Evolutionary conservation across 2,888 invertebrate species (phyloP).

Genomic region (Ormyrus labotus): DNA sequence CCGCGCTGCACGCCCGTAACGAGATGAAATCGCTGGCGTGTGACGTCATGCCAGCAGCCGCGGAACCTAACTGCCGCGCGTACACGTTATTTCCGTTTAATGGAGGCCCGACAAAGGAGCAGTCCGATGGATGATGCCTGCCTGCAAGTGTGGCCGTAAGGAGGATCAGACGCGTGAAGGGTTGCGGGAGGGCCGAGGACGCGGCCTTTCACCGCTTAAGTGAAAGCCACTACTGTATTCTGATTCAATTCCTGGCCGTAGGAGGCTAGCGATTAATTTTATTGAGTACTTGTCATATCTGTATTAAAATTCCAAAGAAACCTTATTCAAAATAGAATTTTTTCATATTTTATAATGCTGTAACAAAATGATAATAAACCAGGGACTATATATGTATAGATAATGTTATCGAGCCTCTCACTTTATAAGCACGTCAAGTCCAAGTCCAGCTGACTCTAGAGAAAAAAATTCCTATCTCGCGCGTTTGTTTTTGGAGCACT

Average conservation of each 20-base stretch:
- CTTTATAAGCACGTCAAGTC: slow-evolving; percentile 66
- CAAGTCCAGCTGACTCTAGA: slow-evolving; percentile 60
- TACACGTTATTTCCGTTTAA: slow-evolving; percentile 56
- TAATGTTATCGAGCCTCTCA: slow-evolving; percentile 13
- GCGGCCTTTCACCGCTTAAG: slow-evolving; percentile 23
- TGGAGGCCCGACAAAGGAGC: slow-evolving; percentile 68
- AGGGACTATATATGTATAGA: neutral
- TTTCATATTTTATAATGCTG: neutral
- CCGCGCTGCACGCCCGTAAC: slow-evolving; percentile 63
- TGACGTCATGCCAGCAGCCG: slow-evolving; percentile 60
- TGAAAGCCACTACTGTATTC: slow-evolving; percentile 16
- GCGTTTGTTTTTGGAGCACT: no score
- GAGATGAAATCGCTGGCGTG: slow-evolving; percentile 64
- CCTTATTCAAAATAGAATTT: no score
- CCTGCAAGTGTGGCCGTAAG: neutral
- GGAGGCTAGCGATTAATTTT: neutral
- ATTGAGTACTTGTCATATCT: neutral
- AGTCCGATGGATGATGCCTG: neutral
- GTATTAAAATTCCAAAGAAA: no score
- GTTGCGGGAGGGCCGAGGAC: neutral
- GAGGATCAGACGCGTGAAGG: neutral
- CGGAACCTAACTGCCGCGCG: slow-evolving; percentile 52
- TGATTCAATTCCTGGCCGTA: slow-evolving; percentile 17
- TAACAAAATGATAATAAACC: neutral
- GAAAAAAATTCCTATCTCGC: slow-evolving; percentile 50